Evolutionary conservation across 1,140 invertebrate species (phyloP).

Genomic region (Drosophila kurseongensis): DNA sequence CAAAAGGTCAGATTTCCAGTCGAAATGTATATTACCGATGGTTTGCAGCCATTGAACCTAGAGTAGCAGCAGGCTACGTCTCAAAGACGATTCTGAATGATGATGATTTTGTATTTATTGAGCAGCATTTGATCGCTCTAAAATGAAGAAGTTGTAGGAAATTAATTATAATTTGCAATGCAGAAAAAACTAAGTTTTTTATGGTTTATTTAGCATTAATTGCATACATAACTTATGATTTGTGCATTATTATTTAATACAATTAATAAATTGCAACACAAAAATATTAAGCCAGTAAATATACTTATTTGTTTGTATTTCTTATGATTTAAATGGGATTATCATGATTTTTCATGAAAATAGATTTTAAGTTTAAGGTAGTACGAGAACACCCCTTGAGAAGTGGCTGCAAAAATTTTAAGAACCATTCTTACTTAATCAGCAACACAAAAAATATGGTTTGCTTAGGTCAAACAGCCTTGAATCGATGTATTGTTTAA

Average conservation of each 20-base stretch:
- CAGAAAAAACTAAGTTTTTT: slow-evolving; percentile 71
- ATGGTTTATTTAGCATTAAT: slow-evolving; percentile 53
- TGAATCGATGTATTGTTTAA: slow-evolving; percentile 45
- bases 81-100: slow-evolving; percentile 64
- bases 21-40: slow-evolving; percentile 59
- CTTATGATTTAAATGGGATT: slow-evolving; percentile 1
- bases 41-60: slow-evolving; percentile 46
- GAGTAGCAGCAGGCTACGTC: slow-evolving; percentile 59
- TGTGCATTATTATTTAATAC: slow-evolving; percentile 81
- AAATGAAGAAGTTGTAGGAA: slow-evolving; percentile 68
- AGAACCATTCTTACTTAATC: slow-evolving; percentile 1
- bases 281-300: slow-evolving; percentile 20
- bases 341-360: too few relatives aligned
- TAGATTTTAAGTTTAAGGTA: too few relatives aligned
- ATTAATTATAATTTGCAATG: slow-evolving; percentile 74
- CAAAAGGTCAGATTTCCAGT: slow-evolving; percentile 14
- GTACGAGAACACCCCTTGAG: too few relatives aligned
- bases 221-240: slow-evolving; percentile 65
- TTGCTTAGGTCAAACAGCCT: slow-evolving; percentile 26
- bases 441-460: slow-evolving; percentile 5
- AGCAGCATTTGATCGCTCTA: slow-evolving; percentile 21
- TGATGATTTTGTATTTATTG: slow-evolving; percentile 62
- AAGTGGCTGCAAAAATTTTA: slow-evolving; percentile 4
- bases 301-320: slow-evolving; percentile 43
- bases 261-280: slow-evolving; percentile 63